Evolutionary conservation across 2,888 invertebrate species (phyloP).

Genomic region (Megamerina dolium): DNA sequence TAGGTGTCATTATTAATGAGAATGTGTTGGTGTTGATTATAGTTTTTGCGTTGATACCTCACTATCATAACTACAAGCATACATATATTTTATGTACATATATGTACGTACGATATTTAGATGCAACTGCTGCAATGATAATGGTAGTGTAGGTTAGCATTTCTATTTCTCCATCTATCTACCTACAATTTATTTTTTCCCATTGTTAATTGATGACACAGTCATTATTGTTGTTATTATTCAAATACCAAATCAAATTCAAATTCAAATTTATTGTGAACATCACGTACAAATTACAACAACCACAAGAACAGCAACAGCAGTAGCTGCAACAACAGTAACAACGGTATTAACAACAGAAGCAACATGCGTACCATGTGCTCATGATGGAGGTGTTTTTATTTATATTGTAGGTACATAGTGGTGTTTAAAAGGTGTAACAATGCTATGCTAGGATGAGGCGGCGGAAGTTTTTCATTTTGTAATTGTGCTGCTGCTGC

Average conservation of each 20-base stretch:
- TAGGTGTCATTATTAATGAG: too few relatives aligned
- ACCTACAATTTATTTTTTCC: too few relatives aligned
- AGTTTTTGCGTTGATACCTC: too few relatives aligned
- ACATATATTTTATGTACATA: background rate
- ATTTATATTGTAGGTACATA: background rate
- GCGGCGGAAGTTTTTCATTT: background rate
- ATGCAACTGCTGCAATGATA: conserved; percentile 10
- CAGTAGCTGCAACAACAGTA: conserved; percentile 21
- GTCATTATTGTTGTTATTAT: conserved; percentile 17
- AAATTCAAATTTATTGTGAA: conserved; percentile 38
- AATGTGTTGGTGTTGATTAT: too few relatives aligned
- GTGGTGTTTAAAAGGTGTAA: background rate
- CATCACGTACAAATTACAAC: conserved; percentile 39
- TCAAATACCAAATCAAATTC: conserved; percentile 33
- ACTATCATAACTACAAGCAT: too few relatives aligned
- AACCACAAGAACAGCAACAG: conserved; percentile 19
- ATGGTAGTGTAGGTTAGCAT: conserved; percentile 27
- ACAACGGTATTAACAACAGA: too few relatives aligned
- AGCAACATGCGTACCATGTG: conserved; percentile 6
- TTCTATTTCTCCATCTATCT: too few relatives aligned
- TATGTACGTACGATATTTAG: background rate
- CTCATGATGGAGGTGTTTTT: conserved; percentile 31
- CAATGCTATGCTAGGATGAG: conserved; percentile 14
- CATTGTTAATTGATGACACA: too few relatives aligned
- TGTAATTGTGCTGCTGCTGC: too few relatives aligned